phyloP scores from a whole-genome alignment of 2,113 vertebrate genomes.

The Brevimyrus niger region DNA sequence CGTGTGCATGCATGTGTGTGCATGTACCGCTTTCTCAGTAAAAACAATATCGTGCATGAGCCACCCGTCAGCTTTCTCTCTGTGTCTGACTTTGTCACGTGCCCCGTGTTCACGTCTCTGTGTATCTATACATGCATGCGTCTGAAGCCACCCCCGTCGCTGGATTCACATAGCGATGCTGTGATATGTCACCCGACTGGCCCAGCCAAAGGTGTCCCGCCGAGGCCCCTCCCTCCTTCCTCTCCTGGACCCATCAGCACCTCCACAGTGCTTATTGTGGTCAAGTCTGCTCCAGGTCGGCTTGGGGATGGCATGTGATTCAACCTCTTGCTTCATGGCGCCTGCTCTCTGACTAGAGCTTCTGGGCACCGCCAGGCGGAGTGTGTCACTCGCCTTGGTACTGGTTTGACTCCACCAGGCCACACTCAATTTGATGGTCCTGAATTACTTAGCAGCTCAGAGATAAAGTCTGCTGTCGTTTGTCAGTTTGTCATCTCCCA shows the following conservation, averaged over 20 bases:
- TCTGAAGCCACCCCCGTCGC: neutral
- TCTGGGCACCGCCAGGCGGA: neutral
- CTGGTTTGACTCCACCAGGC: neutral
- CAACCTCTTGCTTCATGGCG: neutral
- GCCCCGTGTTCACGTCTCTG: neutral
- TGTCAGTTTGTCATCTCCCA: neutral
- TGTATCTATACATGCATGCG: neutral
- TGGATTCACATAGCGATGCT: neutral
- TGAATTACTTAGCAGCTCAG: neutral
- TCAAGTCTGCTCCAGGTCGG: neutral
- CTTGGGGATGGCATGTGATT: neutral
- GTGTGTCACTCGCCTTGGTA: neutral
- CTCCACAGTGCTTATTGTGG: neutral
- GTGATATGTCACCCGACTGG: neutral
- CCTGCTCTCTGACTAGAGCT: neutral
- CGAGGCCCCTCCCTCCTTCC: neutral
- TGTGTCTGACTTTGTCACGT: neutral
- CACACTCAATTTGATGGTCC: neutral
- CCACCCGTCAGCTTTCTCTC: slow-evolving; percentile 36
- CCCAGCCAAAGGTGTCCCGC: neutral
- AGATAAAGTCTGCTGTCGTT: neutral
- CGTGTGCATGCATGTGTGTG: neutral
- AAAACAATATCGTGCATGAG: slow-evolving; percentile 52
- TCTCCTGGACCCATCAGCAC: neutral
- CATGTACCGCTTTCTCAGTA: slow-evolving; percentile 42